A percentile compares a stretch with the other conserved stretches of the same genome.
Conservation (phyloP, 2,888 invertebrate genomes). For the Miltochrista miniata region DNA sequence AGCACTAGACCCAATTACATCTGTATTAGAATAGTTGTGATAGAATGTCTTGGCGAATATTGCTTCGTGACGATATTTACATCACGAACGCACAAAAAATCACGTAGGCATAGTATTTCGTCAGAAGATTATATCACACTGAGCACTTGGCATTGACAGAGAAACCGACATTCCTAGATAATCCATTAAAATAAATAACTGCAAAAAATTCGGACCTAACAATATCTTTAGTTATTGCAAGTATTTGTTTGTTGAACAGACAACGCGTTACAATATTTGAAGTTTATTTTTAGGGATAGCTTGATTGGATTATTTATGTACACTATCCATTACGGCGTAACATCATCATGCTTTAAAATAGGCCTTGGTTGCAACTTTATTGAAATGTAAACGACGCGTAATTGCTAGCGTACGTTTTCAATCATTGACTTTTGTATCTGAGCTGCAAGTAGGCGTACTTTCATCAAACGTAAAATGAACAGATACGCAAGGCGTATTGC, state of each 20-base stretch:
- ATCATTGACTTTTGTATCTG: no score
- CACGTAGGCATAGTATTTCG: neutral
- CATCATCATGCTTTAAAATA: neutral
- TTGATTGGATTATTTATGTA: slow-evolving; percentile 12
- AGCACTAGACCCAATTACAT: slow-evolving; percentile 15
- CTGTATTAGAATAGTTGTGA: slow-evolving; percentile 27
- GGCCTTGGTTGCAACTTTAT: no score
- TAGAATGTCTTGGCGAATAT: slow-evolving; percentile 15
- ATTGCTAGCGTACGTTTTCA: no score
- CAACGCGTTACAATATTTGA: slow-evolving; percentile 2
- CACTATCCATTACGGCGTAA: neutral
- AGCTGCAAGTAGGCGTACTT: no score
- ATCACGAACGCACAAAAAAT: slow-evolving; percentile 19
- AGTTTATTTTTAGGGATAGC: slow-evolving; percentile 7
- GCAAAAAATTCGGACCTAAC: slow-evolving; percentile 1
- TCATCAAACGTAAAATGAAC: no score
- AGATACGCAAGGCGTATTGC: no score
- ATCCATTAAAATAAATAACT: neutral
- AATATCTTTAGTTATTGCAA: neutral
- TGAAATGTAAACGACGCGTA: no score
- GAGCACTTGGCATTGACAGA: slow-evolving; percentile 12
- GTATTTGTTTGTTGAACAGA: neutral
- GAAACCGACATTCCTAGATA: slow-evolving; percentile 1
- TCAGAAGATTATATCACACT: slow-evolving; percentile 19
- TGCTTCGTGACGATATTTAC: slow-evolving; percentile 22